Conservation (phyloP, 2,888 invertebrate genomes). For the Cantharis rustica region DNA sequence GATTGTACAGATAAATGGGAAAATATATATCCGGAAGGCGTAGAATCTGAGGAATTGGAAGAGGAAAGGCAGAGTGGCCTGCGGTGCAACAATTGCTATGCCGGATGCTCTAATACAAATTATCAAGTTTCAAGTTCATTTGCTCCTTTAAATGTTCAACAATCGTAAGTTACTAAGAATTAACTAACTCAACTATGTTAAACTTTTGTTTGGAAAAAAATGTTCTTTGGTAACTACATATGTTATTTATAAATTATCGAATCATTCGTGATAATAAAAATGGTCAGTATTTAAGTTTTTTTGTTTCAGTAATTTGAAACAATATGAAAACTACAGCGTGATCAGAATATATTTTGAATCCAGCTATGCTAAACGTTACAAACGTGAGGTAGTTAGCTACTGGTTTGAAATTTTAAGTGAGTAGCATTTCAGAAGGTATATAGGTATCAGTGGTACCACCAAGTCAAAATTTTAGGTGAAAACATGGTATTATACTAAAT, state of each 20-base stretch:
- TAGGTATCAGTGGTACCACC: too few species aligned
- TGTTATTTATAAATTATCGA: too few species aligned
- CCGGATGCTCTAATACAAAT: not conserved
- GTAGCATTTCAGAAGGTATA: not conserved
- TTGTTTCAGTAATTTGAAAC: not conserved
- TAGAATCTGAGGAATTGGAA: not conserved
- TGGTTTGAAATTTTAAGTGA: constrained; percentile 19
- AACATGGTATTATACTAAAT: too few species aligned
- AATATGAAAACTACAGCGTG: not conserved
- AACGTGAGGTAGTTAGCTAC: constrained; percentile 6
- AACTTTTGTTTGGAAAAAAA: too few species aligned
- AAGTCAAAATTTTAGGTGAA: constrained; percentile 7
- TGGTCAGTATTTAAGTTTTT: not conserved
- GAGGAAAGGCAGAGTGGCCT: constrained; percentile 12
- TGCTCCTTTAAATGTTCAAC: not conserved
- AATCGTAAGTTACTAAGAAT: not conserved
- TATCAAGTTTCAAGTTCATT: not conserved
- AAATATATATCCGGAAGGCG: not conserved
- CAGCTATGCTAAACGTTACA: not conserved
- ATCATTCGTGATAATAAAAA: not conserved
- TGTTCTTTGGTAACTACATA: not conserved
- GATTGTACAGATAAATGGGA: constrained; percentile 14
- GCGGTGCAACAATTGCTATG: constrained; percentile 1
- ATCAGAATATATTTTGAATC: constrained; percentile 9
- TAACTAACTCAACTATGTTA: too few species aligned